A percentile compares a stretch with the other conserved stretches of the same genome.
phyloP scores from a whole-genome alignment of 2,113 vertebrate genomes.

The Odontophorus gujanensis region DNA sequence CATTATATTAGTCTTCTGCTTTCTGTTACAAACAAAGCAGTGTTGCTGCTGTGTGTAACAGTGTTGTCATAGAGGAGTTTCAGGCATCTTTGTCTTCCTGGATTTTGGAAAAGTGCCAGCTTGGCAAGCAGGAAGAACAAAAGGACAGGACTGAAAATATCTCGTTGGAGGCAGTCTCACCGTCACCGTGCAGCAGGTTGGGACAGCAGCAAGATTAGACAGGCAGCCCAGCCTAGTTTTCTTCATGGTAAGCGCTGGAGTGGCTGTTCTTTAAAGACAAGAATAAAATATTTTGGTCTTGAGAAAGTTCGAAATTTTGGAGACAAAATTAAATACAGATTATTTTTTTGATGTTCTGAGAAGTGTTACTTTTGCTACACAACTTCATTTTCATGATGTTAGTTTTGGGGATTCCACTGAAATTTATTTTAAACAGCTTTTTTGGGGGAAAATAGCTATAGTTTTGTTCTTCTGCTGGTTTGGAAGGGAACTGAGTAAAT shows the following conservation, averaged over 20 bases:
- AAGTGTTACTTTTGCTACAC: neutral
- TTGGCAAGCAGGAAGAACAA: constrained; percentile 58
- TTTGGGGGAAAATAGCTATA: neutral
- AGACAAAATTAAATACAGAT: neutral
- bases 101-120: constrained; percentile 47
- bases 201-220: constrained; percentile 57
- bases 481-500: neutral
- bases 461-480: neutral
- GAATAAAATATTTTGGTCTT: constrained; percentile 61
- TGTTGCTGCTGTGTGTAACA: neutral
- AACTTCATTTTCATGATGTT: neutral
- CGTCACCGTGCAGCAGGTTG: constrained; percentile 47
- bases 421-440: neutral
- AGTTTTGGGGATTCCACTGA: neutral
- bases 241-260: constrained; percentile 22
- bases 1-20: neutral
- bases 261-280: neutral
- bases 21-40: neutral
- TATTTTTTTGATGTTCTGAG: neutral
- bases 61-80: neutral
- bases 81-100: constrained; percentile 28
- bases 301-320: constrained; percentile 20
- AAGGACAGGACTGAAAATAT: constrained; percentile 62
- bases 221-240: neutral
- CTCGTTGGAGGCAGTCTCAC: constrained; percentile 9